Evolutionary conservation across 1,140 invertebrate genomes (phyloP).

Genomic region (Hypothenemus hampei): DNA sequence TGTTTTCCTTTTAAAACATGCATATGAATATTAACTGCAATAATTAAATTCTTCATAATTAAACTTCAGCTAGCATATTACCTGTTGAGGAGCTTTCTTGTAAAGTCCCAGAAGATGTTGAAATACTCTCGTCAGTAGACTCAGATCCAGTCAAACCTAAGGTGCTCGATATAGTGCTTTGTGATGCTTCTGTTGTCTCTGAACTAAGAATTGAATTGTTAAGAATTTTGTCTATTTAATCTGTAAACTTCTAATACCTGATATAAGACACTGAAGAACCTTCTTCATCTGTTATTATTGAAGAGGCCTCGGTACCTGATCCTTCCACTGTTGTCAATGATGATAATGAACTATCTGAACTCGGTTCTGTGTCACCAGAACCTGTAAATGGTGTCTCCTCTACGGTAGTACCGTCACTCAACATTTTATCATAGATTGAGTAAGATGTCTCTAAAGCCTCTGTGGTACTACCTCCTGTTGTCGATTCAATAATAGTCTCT

Average conservation of each 20-base stretch:
- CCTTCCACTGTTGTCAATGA: constrained; percentile 22
- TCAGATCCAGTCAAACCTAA: background rate
- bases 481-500: background rate
- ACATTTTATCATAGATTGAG: constrained; percentile 55
- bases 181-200: background rate
- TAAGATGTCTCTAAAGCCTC: constrained; percentile 41
- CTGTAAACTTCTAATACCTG: background rate
- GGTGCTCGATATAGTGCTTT: background rate
- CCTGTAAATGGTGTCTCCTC: constrained; percentile 32
- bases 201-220: background rate
- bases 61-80: no score
- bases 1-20: background rate
- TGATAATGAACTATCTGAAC: constrained; percentile 1
- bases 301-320: constrained; percentile 13
- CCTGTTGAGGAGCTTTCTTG: no score
- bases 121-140: background rate
- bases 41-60: background rate
- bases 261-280: constrained; percentile 2
- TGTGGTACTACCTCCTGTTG: background rate
- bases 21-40: background rate
- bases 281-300: constrained; percentile 8
- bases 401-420: constrained; percentile 50
- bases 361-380: constrained; percentile 36
- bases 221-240: background rate
- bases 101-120: background rate